Base-by-base conservation (phyloP, 2,797 vertebrate genomes). In the Limnodromus scolopaceus region DNA sequence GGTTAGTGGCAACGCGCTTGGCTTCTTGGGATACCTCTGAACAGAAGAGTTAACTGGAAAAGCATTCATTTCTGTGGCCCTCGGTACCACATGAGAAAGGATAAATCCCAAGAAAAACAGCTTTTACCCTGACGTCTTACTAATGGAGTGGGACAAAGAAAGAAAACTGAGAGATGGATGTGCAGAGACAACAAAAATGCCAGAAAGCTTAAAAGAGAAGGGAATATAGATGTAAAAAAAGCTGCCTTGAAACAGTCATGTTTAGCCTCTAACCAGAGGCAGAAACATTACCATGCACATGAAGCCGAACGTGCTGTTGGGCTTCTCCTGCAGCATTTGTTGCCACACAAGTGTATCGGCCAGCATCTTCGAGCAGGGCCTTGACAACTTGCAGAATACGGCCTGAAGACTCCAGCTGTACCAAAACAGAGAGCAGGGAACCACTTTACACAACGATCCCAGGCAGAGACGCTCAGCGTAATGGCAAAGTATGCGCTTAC, bases 281-380 rank as follows among this genome's bases (percentile, higher is more conserved):
- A 89, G 82, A 74, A 87, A 94, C 45, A 11, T 98, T 99, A 99
- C 99, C 99, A 27, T 99, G 99, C 85, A 99, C 99, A 49, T 98
- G 98, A 91, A 99, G 98, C 63, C 93, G 98, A 84, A 98, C 60
- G 90, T 98, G 98, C 92, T 99, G 98, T 36, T 99, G 99, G 14
- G 98, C 98, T 97, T 99, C 99, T 77, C 99, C 99, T 22, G 99
- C 99, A 8, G 99, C 99, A 39, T 99, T 99, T 77, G 99, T 99
- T 92, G 99, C 99, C 96, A 99, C 98, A 68, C 99, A 99, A 16
- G 99, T 99, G 94, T 99, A 99, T 96, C 84, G 98, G 92, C 99
- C 99, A 92, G 99, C 98, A 79, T 99, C 99, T 92, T 99, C 99
- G 2, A 98, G 96, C 96, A 98, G 96, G 30, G 98, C 98, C 89